Conservation (phyloP, 1,140 invertebrate species). For the Scaptomyza pallida region DNA sequence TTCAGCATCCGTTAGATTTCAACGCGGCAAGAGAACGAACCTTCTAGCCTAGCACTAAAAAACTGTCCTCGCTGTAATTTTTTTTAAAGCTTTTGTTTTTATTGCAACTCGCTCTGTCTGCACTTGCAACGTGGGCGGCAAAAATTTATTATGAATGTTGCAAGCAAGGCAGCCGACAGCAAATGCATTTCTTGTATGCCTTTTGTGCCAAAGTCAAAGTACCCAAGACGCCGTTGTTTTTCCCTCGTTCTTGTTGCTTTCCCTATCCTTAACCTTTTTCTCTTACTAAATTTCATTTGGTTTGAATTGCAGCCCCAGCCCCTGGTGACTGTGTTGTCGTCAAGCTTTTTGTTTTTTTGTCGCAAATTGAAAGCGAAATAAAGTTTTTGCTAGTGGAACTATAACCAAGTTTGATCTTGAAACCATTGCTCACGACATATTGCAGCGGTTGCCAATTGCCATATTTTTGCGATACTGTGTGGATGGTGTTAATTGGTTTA, state of each 20-base stretch:
- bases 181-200: conserved; percentile 64
- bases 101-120: conserved; percentile 4
- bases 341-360: conserved; percentile 56
- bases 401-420: conserved; percentile 11
- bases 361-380: conserved; percentile 79
- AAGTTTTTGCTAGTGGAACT: conserved; percentile 51
- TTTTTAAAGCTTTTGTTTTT: conserved; percentile 56
- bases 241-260: too few relatives aligned
- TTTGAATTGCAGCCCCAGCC: conserved; percentile 28
- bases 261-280: too few relatives aligned
- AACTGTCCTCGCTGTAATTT: conserved; percentile 28
- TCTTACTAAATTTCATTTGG: conserved; percentile 79
- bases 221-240: conserved; percentile 23
- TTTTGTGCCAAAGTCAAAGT: conserved; percentile 59
- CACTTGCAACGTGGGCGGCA: conserved; percentile 42
- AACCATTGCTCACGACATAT: conserved; percentile 14
- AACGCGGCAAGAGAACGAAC: conserved; percentile 45
- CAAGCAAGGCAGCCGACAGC: conserved; percentile 58
- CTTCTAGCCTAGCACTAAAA: conserved; percentile 26
- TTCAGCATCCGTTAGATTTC: conserved; percentile 77
- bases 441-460: conserved; percentile 19
- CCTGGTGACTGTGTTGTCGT: conserved; percentile 67
- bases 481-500: too few relatives aligned
- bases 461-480: conserved; percentile 29
- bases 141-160: conserved; percentile 78